phyloP scores from a whole-genome alignment of 1,140 invertebrate genomes.

The Phortica variegata region DNA sequence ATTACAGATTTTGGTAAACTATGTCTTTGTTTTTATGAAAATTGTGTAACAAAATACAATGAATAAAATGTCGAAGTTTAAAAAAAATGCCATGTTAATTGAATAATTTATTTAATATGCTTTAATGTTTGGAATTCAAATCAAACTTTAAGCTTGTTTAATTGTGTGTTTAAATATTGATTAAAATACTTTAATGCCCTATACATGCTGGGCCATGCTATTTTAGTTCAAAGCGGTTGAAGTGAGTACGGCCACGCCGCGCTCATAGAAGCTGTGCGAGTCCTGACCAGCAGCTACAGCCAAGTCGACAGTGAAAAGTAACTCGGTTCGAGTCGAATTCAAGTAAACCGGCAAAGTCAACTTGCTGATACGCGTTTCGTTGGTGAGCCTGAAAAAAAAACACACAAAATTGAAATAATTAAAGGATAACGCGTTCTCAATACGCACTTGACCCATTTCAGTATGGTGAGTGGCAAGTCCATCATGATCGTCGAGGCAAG shows the following conservation, averaged over 20 bases:
- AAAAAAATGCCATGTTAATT: background rate
- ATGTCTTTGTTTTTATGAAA: background rate
- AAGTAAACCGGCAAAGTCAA: constrained; percentile 95
- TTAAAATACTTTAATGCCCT: too few relatives aligned
- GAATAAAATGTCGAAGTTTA: too few relatives aligned
- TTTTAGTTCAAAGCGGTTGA: constrained; percentile 85
- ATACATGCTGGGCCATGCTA: background rate
- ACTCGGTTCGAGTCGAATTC: constrained; percentile 91
- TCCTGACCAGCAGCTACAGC: constrained; percentile 84
- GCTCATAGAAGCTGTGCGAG: constrained; percentile 92
- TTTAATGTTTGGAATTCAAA: too few relatives aligned
- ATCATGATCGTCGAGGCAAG: constrained; percentile 94
- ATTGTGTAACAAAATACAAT: background rate
- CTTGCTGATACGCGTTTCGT: constrained; percentile 64
- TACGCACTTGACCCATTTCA: constrained; percentile 80
- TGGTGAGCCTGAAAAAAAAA: constrained; percentile 56
- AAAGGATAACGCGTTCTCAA: background rate
- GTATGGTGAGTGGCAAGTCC: constrained; percentile 82
- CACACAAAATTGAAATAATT: background rate
- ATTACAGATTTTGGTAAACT: too few relatives aligned
- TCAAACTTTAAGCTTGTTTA: too few relatives aligned
- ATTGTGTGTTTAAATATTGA: too few relatives aligned
- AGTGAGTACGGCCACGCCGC: constrained; percentile 92
- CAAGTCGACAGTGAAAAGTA: constrained; percentile 94
- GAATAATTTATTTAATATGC: too few relatives aligned